These are phyloP conservation scores for Sebastes minor DNA, from an alignment of 2,797 vertebrate species.

Conservation along the genomic window DNA sequence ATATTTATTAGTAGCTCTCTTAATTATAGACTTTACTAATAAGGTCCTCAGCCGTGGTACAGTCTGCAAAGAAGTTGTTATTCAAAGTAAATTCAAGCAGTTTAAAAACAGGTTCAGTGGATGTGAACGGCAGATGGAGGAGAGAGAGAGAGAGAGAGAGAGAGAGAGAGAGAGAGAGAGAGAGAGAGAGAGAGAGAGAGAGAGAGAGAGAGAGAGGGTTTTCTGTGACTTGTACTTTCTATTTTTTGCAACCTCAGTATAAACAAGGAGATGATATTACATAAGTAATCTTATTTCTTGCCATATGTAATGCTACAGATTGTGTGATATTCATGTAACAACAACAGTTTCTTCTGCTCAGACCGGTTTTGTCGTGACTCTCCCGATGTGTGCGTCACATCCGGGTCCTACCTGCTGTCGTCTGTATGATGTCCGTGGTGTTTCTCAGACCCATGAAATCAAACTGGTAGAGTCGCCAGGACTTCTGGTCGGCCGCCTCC, in stretches of 20 bases:
- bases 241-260: background rate
- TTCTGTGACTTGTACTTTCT: background rate
- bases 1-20: background rate
- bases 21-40: background rate
- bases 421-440: constrained; percentile 90
- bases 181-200: too few species aligned
- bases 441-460: constrained; percentile 97
- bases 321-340: too few species aligned
- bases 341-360: too few species aligned
- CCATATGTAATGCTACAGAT: background rate
- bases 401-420: constrained; percentile 86
- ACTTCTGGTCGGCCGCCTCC: constrained; percentile 93
- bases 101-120: background rate
- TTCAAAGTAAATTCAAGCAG: background rate
- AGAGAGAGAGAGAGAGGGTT: too few species aligned
- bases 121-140: too few species aligned
- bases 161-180: background rate
- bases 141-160: background rate
- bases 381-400: too few species aligned
- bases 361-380: too few species aligned
- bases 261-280: background rate
- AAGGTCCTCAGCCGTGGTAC: background rate
- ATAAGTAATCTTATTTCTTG: background rate
- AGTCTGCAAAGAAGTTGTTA: too few species aligned
- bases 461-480: constrained; percentile 97